phyloP scores from a whole-genome alignment of 2,113 vertebrate genomes.

The Notechis scutatus region DNA sequence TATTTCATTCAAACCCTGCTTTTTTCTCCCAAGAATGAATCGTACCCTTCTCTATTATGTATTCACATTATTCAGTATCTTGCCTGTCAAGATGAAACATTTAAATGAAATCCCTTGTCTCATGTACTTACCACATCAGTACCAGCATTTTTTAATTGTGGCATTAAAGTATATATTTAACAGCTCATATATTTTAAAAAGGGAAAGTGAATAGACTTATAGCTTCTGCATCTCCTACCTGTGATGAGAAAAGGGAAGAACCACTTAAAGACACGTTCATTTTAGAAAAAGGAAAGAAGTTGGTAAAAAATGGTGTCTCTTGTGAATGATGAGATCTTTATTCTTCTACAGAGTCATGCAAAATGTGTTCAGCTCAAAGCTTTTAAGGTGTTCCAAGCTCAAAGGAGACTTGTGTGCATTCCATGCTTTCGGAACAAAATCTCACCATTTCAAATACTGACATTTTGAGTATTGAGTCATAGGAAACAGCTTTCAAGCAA shows the following conservation, averaged over 20 bases:
- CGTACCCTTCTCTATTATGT: not conserved
- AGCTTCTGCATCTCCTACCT: not conserved
- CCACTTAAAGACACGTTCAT: not conserved
- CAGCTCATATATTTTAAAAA: not conserved
- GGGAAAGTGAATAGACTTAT: not conserved
- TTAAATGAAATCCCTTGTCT: not conserved
- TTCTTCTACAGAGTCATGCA: not conserved
- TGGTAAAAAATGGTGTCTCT: not conserved
- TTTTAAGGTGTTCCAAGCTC: not conserved
- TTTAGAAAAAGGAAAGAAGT: not conserved
- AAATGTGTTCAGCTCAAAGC: not conserved
- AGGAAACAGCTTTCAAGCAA: not conserved
- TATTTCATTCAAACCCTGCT: not conserved
- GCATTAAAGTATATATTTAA: not conserved
- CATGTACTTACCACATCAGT: not conserved
- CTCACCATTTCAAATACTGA: not conserved
- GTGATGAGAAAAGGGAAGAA: not conserved
- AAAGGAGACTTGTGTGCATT: not conserved
- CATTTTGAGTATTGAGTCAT: not conserved
- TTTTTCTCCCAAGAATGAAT: not conserved
- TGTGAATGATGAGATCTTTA: not conserved
- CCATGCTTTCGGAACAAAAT: not conserved
- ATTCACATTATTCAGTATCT: not conserved
- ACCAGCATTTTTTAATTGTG: not conserved
- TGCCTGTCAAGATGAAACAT: not conserved